Percentiles rank a stretch among this genome's conserved stretches.
phyloP scores from a whole-genome alignment of 2,797 vertebrate species.

The Podarcis siculus region DNA sequence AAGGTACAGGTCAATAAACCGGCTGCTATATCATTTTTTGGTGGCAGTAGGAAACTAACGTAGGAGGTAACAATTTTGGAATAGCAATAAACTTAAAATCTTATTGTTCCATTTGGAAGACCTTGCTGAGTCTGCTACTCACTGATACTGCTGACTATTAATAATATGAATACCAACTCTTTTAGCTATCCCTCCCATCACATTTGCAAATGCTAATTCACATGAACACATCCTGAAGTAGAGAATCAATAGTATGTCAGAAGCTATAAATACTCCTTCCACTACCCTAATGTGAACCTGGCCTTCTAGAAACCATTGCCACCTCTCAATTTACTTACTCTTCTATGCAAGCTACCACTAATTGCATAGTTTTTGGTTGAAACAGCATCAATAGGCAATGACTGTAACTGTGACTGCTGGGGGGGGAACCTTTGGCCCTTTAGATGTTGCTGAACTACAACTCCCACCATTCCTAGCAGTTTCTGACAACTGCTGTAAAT shows the following conservation, averaged over 20 bases:
- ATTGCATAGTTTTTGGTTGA: not conserved
- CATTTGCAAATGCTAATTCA: slow-evolving; percentile 25
- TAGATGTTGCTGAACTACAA: no score
- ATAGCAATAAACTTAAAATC: not conserved
- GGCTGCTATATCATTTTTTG: no score
- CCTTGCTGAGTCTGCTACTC: no score
- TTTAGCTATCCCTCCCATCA: not conserved
- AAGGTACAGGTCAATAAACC: not conserved
- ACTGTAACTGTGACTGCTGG: not conserved
- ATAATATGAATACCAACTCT: not conserved
- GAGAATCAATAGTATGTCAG: slow-evolving; percentile 22
- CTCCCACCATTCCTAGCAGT: no score
- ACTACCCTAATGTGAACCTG: slow-evolving; percentile 38
- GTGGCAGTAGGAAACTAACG: not conserved
- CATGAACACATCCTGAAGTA: slow-evolving; percentile 22
- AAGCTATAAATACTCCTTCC: slow-evolving; percentile 28
- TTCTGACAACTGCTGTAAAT: no score
- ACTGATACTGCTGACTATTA: not conserved
- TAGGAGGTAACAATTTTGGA: not conserved
- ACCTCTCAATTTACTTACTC: slow-evolving; percentile 15
- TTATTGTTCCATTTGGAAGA: not conserved
- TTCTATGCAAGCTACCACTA: not conserved
- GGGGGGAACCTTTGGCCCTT: no score
- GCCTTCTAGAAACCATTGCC: slow-evolving; percentile 21
- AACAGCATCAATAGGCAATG: not conserved